Evolutionary conservation across 2,797 vertebrate genomes (phyloP).

Genomic region (Mus spretus): DNA sequence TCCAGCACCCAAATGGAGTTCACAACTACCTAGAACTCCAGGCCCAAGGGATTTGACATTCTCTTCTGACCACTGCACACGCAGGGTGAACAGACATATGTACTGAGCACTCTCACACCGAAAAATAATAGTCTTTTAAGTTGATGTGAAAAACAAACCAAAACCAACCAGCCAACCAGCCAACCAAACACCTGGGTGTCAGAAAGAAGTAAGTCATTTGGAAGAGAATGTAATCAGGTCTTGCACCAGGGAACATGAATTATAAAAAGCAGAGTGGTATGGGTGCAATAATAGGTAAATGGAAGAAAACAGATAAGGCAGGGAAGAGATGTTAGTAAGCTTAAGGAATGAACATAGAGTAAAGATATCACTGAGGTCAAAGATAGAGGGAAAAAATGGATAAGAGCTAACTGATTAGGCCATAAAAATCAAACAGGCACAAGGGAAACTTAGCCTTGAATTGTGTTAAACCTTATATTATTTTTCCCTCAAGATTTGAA

Average conservation of each 20-base stretch:
- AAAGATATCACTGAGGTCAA: background rate
- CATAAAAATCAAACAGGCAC: background rate
- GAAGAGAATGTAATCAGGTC: background rate
- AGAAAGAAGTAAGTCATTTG: background rate
- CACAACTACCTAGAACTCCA: background rate
- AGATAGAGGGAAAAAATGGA: background rate
- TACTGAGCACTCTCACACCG: background rate
- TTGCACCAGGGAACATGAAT: background rate
- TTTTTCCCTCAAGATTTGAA: conserved; percentile 19
- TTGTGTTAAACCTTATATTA: background rate
- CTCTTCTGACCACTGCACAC: background rate
- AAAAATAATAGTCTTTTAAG: background rate
- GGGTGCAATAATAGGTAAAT: background rate
- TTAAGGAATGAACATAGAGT: background rate
- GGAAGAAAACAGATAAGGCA: background rate
- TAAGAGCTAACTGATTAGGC: background rate
- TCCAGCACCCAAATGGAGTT: background rate
- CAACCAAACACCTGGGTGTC: background rate
- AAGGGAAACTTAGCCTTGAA: background rate
- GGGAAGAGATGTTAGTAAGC: background rate
- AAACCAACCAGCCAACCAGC: too few species aligned
- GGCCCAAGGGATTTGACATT: background rate
- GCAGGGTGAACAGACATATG: background rate
- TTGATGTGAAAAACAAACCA: background rate
- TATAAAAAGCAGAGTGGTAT: background rate